Evolutionary conservation across 2,888 invertebrate species (phyloP).

Genomic region (Xestia xanthographa): DNA sequence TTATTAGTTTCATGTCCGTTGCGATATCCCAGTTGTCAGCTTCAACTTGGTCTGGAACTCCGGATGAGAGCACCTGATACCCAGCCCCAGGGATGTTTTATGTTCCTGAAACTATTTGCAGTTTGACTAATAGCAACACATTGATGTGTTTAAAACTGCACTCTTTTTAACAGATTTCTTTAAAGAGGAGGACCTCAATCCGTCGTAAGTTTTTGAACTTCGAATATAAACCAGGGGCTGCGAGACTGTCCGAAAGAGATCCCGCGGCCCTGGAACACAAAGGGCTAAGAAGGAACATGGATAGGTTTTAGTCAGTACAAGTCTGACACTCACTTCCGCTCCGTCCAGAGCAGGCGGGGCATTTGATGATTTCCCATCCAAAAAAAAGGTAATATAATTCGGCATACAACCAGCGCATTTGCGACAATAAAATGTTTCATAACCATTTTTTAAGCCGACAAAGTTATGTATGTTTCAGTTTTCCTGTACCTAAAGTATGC

Average conservation of each 20-base stretch:
- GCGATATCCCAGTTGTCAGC: constrained; percentile 6
- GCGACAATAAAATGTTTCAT: not conserved
- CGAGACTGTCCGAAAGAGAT: too few relatives aligned
- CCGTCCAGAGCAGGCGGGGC: too few relatives aligned
- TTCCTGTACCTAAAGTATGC: not conserved
- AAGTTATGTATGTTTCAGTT: not conserved
- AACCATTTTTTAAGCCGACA: not conserved
- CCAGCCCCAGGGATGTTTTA: not conserved
- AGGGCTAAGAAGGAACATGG: too few relatives aligned
- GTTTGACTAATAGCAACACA: not conserved
- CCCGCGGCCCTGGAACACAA: too few relatives aligned
- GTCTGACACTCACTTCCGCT: too few relatives aligned
- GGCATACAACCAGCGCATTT: not conserved
- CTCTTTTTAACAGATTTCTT: not conserved
- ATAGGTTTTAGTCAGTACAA: too few relatives aligned
- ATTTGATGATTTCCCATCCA: too few relatives aligned
- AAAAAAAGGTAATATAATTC: not conserved
- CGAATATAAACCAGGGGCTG: not conserved
- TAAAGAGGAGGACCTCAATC: not conserved
- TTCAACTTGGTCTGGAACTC: constrained; percentile 5
- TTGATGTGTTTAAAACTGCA: not conserved
- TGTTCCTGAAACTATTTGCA: not conserved
- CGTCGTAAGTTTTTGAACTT: not conserved
- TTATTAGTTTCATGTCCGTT: constrained; percentile 21
- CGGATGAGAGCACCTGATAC: constrained; percentile 1